Percentiles rank a stretch among this genome's conserved stretches.
phyloP scores from a whole-genome alignment of 2,797 vertebrate species.

The Spondyliosoma cantharus region DNA sequence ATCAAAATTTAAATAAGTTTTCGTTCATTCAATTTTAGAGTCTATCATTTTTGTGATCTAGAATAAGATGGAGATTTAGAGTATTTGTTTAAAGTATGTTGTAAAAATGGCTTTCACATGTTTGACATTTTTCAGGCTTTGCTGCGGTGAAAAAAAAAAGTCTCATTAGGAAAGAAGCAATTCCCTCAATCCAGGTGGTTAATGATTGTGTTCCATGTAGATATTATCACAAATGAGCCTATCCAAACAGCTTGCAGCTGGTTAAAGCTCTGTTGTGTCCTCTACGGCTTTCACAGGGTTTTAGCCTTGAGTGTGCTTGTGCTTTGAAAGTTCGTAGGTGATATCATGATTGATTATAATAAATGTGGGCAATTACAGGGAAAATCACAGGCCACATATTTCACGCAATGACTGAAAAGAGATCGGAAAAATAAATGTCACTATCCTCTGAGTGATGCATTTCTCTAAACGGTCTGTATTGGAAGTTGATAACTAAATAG shows the following conservation, averaged over 20 bases:
- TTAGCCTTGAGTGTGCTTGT: constrained; percentile 45
- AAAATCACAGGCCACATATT: constrained; percentile 46
- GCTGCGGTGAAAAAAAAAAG: background rate
- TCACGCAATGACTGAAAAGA: constrained; percentile 16
- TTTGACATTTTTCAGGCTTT: constrained; percentile 25
- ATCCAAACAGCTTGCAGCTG: constrained; percentile 68
- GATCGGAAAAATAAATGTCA: constrained; percentile 24
- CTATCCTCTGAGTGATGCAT: constrained; percentile 15
- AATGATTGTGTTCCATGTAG: constrained; percentile 59
- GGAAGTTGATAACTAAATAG: background rate
- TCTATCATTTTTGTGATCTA: background rate
- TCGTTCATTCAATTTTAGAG: constrained; percentile 5
- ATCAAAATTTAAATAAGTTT: constrained; percentile 14
- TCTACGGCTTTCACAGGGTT: constrained; percentile 51
- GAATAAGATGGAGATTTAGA: background rate
- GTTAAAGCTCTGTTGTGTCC: constrained; percentile 49
- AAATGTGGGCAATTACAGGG: constrained; percentile 45
- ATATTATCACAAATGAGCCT: constrained; percentile 68
- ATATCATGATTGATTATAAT: constrained; percentile 57
- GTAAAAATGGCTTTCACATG: constrained; percentile 1
- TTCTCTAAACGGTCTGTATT: constrained; percentile 17
- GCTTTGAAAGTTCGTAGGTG: constrained; percentile 52
- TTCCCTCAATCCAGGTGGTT: constrained; percentile 63
- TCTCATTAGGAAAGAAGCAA: constrained; percentile 57
- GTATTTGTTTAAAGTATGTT: constrained; percentile 6